Conservation (phyloP, 1,140 invertebrate species). For the Trinorchestia longiramus region DNA sequence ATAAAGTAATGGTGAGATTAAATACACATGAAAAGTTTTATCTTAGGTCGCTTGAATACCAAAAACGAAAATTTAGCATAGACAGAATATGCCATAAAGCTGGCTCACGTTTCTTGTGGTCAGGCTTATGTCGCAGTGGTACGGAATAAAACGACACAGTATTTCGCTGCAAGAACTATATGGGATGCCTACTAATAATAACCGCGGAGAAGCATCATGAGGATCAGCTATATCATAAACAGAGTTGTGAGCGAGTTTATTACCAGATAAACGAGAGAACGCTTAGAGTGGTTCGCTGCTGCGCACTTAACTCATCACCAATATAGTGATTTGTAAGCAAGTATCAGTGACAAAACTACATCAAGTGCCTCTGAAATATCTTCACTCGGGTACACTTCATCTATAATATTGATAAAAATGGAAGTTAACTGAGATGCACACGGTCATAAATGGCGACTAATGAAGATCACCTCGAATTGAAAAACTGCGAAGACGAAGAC, state of each 20-base stretch:
- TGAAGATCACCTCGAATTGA: not conserved
- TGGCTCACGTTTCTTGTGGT: not conserved
- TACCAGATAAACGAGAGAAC: not conserved
- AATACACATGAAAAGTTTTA: no score
- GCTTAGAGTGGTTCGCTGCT: not conserved
- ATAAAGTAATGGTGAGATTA: no score
- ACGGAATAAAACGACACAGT: no score
- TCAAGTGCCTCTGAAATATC: not conserved
- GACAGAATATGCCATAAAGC: not conserved
- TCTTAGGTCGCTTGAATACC: not conserved
- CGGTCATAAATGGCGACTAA: not conserved
- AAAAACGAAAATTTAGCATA: not conserved
- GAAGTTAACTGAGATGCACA: not conserved
- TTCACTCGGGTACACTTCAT: not conserved
- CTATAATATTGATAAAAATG: not conserved
- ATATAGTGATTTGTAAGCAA: not conserved
- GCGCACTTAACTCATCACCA: not conserved
- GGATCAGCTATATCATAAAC: no score
- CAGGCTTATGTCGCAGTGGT: no score
- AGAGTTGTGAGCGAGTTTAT: no score
- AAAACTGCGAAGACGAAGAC: not conserved
- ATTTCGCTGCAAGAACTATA: no score
- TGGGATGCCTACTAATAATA: no score
- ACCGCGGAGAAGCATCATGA: no score
- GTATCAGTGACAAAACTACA: not conserved